These are phyloP conservation scores for Cnemophilus loriae DNA, from an alignment of 2,113 vertebrate species.

Conservation along the genomic window DNA sequence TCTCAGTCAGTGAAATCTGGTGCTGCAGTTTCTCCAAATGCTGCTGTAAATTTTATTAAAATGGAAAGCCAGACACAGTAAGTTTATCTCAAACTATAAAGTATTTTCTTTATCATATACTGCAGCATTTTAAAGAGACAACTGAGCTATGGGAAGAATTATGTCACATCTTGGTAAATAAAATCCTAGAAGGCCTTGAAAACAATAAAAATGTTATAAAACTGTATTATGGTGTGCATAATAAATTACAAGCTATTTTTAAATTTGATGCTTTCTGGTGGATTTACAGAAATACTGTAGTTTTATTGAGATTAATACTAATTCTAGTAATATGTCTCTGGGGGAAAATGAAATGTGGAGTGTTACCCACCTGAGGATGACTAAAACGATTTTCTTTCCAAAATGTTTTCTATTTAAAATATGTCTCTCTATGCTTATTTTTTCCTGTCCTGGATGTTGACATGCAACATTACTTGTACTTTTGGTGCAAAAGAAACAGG, in stretches of 20 bases:
- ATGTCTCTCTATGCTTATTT: not conserved
- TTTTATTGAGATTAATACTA: not conserved
- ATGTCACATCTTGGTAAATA: slow-evolving; percentile 19
- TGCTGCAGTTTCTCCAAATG: not conserved
- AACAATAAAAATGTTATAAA: slow-evolving; percentile 10
- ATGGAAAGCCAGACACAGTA: not conserved
- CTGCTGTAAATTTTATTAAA: slow-evolving; percentile 4
- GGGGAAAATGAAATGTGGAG: not conserved
- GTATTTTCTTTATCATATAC: not conserved
- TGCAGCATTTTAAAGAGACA: not conserved
- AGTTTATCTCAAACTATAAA: slow-evolving; percentile 3
- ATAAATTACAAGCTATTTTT: slow-evolving; percentile 33
- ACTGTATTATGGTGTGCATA: not conserved
- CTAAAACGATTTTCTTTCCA: not conserved
- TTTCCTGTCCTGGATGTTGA: not conserved
- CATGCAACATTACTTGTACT: not conserved
- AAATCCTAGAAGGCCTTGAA: slow-evolving; percentile 32
- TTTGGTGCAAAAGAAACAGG: not conserved
- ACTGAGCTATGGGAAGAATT: not conserved
- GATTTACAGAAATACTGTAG: not conserved
- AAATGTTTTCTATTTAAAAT: not conserved
- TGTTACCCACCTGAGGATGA: not conserved
- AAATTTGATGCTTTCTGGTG: not conserved
- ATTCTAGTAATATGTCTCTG: not conserved
- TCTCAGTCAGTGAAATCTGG: not conserved